Percentiles rank a stretch among this genome's conserved stretches.
These are phyloP conservation scores for Hirundo rustica DNA, from an alignment of 2,797 vertebrate species.

Conservation along the genomic window DNA sequence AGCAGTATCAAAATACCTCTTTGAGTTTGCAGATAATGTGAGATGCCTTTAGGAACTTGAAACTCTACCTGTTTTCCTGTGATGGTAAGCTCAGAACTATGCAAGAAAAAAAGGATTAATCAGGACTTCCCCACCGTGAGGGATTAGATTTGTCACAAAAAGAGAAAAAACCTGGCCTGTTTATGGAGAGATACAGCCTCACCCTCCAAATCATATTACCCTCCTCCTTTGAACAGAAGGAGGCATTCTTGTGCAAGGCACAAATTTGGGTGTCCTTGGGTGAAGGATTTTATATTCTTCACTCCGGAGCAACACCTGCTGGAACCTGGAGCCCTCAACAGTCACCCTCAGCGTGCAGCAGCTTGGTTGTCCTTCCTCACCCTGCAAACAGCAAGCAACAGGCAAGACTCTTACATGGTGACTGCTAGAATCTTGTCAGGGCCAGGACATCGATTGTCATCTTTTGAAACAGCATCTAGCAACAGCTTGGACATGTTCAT, in stretches of 20 bases:
- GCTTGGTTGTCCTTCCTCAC: neutral
- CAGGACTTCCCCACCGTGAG: neutral
- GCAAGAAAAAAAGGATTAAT: neutral
- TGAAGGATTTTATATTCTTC: neutral
- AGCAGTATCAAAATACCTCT: neutral
- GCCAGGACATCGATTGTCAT: neutral
- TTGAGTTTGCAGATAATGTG: neutral
- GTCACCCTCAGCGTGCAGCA: neutral
- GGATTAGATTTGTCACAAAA: neutral
- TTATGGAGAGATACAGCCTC: neutral
- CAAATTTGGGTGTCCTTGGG: neutral
- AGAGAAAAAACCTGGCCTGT: neutral
- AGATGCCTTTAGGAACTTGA: neutral
- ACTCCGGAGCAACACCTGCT: neutral
- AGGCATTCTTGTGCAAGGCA: neutral
- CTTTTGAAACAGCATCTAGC: neutral
- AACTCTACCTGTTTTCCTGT: neutral
- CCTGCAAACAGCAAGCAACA: neutral
- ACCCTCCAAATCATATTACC: neutral
- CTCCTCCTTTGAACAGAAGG: neutral
- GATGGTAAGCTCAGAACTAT: neutral
- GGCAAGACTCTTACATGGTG: neutral
- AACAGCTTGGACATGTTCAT: neutral
- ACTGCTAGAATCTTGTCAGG: neutral
- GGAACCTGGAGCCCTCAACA: neutral